Percentiles rank a stretch among this genome's conserved stretches.
phyloP scores from a whole-genome alignment of 2,113 vertebrate genomes.

The Hipposideros armiger region DNA sequence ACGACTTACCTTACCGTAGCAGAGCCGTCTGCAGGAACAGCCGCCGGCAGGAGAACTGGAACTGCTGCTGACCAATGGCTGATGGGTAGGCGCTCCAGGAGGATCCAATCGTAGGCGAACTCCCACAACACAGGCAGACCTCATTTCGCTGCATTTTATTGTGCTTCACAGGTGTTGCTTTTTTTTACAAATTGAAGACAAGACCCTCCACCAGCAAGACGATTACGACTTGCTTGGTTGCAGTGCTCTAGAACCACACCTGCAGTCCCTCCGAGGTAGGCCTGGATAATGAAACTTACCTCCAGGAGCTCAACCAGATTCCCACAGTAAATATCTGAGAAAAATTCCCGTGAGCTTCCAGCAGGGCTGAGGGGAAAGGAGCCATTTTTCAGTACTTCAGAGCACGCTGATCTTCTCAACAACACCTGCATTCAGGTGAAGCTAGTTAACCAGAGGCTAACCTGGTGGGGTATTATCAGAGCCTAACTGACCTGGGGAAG shows the following conservation, averaged over 20 bases:
- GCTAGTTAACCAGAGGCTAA: background rate
- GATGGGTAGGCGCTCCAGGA: background rate
- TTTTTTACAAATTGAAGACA: too few species aligned
- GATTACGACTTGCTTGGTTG: background rate
- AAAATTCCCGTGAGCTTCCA: background rate
- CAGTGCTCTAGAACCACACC: background rate
- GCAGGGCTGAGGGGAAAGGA: background rate
- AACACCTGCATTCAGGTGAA: background rate
- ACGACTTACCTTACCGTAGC: background rate
- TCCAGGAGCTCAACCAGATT: background rate
- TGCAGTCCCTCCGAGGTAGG: background rate
- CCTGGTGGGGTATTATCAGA: background rate
- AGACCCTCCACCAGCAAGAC: background rate
- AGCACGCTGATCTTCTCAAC: background rate
- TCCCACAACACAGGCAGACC: background rate
- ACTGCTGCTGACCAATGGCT: fast-evolving
- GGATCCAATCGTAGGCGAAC: too few species aligned
- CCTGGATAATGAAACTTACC: background rate
- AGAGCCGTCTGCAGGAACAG: background rate
- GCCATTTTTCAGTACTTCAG: background rate
- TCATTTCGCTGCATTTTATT: background rate
- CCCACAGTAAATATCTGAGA: background rate
- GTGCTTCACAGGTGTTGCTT: background rate
- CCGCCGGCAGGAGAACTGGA: fast-evolving
- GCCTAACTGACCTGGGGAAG: background rate